Base-by-base conservation (phyloP, 1,140 invertebrate genomes). In the Phocides pigmalion region DNA sequence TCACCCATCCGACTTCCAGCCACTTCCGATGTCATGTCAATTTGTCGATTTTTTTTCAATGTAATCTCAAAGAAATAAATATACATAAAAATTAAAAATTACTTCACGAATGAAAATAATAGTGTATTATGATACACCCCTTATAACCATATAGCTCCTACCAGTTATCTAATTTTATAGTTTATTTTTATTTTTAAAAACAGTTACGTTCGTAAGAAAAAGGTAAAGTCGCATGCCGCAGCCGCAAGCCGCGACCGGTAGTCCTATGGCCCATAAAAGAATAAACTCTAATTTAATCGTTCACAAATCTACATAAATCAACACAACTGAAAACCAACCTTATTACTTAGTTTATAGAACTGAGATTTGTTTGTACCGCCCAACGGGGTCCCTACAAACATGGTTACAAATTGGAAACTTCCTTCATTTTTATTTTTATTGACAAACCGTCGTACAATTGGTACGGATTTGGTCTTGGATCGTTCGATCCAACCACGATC, bases 381-480 rank as follows among this genome's bases (percentile, higher is more conserved):
- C 25, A n/a, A 14, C 16, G 28, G 56, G 16, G 15, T 46, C 56
- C 64, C 70, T 67, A 70, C 68, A 65, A 75, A 74, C 66, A 62
- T 68, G 66, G 68, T 66, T 49, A 72, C 77, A 86, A 87, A 87
- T 85, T 87, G 84, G 76, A 74, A 44, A 85, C 87, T 86, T 87
- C 87, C 87, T 89, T 72, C 76, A 81, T 84, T 87, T 89, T 87
- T 84, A 86, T 84, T 86, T 89, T 87, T 83, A 87, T 89, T 87
- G 84, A 86, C 81, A 89, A 84, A 79, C 72, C 76, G 77, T 76
- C 70, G 71, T 70, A 81, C 81, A 88, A 88, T 88, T 87, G 85
- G 72, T 81, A 74, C 74, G 78, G 83, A 87, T 87, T 85, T 85
- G 72, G 74, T 79, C 72, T 76, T 83, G 76, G 79, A 83, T 88